Evolutionary conservation across 1,140 invertebrate genomes (phyloP).

Genomic region (Danaus melanippus): DNA sequence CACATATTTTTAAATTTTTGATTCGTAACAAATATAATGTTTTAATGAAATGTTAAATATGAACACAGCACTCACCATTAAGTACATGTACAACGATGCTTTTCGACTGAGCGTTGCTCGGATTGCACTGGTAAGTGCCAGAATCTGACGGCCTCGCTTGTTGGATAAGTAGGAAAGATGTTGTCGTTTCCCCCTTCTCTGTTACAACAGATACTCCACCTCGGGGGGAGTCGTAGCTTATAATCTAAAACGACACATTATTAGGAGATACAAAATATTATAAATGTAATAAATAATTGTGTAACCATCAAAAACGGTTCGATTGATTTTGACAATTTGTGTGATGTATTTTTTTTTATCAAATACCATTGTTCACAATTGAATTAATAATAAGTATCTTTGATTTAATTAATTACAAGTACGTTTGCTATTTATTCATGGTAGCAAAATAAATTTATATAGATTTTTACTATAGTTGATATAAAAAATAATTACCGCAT

Average conservation of each 20-base stretch:
- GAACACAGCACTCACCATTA: constrained; percentile 81
- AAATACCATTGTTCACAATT: too few species aligned
- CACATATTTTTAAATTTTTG: too few species aligned
- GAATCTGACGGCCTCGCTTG: constrained; percentile 84
- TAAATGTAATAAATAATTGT: too few species aligned
- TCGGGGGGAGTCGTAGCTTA: constrained; percentile 74
- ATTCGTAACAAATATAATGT: too few species aligned
- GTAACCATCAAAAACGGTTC: too few species aligned
- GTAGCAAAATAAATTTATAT: constrained; percentile 1
- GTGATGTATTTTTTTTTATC: too few species aligned
- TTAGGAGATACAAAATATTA: too few species aligned
- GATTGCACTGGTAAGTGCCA: constrained; percentile 87
- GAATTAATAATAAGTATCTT: too few species aligned
- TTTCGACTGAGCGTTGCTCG: constrained; percentile 89
- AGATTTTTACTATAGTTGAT: constrained; percentile 10
- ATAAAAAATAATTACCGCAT: constrained; percentile 77
- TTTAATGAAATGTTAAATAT: too few species aligned
- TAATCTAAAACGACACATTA: constrained; percentile 42
- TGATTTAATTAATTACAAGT: too few species aligned
- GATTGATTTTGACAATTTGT: too few species aligned
- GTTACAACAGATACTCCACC: constrained; percentile 88
- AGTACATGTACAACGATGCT: constrained; percentile 91
- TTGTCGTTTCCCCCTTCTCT: constrained; percentile 87
- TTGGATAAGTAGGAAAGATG: constrained; percentile 86
- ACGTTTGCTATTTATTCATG: constrained; percentile 2